Evolutionary conservation across 1,140 invertebrate genomes (phyloP).

Genomic region (Diprion similis): DNA sequence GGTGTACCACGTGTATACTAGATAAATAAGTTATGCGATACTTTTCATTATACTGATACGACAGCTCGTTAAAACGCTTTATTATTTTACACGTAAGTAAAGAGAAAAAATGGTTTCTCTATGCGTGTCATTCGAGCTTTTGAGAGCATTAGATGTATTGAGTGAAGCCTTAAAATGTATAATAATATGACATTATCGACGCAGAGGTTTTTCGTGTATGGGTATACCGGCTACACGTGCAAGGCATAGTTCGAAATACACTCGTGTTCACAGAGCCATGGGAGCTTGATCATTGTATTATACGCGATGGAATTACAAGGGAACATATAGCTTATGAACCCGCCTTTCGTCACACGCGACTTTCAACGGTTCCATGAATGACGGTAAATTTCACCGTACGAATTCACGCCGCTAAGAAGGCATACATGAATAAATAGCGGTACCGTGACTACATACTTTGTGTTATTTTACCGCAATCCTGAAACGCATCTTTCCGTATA

Average conservation of each 20-base stretch:
- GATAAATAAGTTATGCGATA: too few relatives aligned
- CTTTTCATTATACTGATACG: too few relatives aligned
- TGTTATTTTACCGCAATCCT: conserved; percentile 2
- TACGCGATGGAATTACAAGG: too few relatives aligned
- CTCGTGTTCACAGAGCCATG: too few relatives aligned
- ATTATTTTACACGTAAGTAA: not conserved
- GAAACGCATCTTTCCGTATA: not conserved
- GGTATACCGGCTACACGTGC: too few relatives aligned
- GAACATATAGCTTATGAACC: too few relatives aligned
- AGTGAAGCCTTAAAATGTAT: not conserved
- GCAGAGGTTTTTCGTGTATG: too few relatives aligned
- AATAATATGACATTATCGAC: not conserved
- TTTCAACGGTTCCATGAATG: not conserved
- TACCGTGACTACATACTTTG: not conserved
- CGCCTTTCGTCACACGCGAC: not conserved
- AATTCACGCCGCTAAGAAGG: not conserved
- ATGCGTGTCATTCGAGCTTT: not conserved
- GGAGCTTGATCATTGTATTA: too few relatives aligned
- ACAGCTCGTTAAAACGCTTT: not conserved
- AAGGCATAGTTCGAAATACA: too few relatives aligned
- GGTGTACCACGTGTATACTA: too few relatives aligned
- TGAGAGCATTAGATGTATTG: not conserved
- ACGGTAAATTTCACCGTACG: conserved; percentile 7
- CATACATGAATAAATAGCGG: conserved; percentile 6
- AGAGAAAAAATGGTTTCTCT: not conserved